Percentiles rank a stretch among this genome's conserved stretches.
Evolutionary conservation across 2,888 invertebrate genomes (phyloP).

Genomic region (Leptinotarsa peninsularis): DNA sequence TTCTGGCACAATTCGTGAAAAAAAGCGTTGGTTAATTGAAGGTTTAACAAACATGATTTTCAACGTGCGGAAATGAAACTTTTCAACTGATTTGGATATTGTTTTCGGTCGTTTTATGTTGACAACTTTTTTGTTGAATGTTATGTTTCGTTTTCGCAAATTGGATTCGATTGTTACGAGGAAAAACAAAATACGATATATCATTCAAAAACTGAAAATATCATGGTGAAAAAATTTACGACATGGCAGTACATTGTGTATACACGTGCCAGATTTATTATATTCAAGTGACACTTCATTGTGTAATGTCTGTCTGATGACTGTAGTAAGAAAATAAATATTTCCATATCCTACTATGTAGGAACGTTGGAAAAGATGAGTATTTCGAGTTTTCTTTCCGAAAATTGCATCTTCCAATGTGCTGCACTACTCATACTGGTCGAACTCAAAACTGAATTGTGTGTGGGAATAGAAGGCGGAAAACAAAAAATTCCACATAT

Average conservation of each 20-base stretch:
- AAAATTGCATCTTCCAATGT: background rate
- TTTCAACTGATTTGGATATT: slow-evolving; percentile 8
- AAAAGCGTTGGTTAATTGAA: background rate
- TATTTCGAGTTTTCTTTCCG: background rate
- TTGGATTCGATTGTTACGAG: background rate
- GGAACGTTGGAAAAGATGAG: background rate
- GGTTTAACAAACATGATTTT: slow-evolving; percentile 5
- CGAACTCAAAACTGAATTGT: background rate
- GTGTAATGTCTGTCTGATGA: no score
- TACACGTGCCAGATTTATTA: no score
- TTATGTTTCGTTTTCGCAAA: background rate
- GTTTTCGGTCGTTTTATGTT: background rate
- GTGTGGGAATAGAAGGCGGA: background rate
- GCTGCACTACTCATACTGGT: background rate
- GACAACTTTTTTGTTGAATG: background rate
- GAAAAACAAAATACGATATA: background rate
- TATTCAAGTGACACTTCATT: no score
- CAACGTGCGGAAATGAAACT: slow-evolving; percentile 10
- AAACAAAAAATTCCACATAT: background rate
- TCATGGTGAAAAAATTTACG: no score
- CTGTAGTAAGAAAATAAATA: no score
- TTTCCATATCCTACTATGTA: no score
- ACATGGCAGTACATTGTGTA: no score
- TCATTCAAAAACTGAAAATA: no score
- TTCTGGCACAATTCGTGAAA: background rate